These are phyloP conservation scores for Heterotilapia buettikoferi DNA, from an alignment of 2,113 vertebrate species.

Conservation along the genomic window DNA sequence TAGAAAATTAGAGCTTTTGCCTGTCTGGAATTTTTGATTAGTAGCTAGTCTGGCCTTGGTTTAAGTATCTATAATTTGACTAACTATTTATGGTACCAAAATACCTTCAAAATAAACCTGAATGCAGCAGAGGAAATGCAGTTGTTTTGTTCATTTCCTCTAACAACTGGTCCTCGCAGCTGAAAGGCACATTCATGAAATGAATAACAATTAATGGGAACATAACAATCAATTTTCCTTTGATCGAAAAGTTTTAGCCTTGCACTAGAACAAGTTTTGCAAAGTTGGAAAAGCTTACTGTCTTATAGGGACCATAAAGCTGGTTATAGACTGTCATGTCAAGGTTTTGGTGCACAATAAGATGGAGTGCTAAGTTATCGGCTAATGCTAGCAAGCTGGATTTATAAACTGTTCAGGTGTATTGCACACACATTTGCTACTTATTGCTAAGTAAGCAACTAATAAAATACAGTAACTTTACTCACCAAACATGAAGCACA, in stretches of 20 bases:
- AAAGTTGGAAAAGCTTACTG: not conserved
- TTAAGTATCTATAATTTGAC: not conserved
- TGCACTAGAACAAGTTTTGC: not conserved
- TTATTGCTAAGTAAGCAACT: not conserved
- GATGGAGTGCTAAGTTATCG: not conserved
- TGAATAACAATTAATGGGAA: not conserved
- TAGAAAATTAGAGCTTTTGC: not conserved
- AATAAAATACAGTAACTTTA: not conserved
- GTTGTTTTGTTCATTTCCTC: not conserved
- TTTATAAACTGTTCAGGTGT: not conserved
- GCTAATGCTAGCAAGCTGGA: not conserved
- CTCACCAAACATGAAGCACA: not conserved
- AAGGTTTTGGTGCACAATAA: not conserved
- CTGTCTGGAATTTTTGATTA: not conserved
- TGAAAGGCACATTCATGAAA: not conserved
- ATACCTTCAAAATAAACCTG: not conserved
- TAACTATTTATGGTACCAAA: not conserved
- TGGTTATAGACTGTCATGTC: not conserved
- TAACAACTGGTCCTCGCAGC: not conserved
- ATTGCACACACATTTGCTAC: not conserved
- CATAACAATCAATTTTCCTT: not conserved
- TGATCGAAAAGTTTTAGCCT: not conserved
- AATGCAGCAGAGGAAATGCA: not conserved
- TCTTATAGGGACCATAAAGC: not conserved
- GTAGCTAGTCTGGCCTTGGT: not conserved